Conservation (phyloP, 2,113 vertebrate species). For the Actinemys pallida region DNA sequence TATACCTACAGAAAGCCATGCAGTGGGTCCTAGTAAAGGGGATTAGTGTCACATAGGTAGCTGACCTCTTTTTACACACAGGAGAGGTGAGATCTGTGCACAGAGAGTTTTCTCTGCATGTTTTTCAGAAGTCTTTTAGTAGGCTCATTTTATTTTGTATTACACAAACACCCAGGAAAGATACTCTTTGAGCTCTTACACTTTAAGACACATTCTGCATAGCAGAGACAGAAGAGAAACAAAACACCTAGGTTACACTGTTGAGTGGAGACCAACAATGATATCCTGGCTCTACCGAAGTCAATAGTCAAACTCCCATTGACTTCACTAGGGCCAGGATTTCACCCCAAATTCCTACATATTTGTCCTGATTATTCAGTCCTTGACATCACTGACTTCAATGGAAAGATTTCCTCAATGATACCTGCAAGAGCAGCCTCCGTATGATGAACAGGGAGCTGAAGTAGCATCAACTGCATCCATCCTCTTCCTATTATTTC, state of each 20-base stretch:
- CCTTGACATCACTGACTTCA: background rate
- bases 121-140: background rate
- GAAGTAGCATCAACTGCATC: background rate
- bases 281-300: background rate
- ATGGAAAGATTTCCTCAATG: background rate
- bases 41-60: background rate
- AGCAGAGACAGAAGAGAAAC: background rate
- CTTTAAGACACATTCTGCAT: background rate
- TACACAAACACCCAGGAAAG: background rate
- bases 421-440: background rate
- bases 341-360: background rate
- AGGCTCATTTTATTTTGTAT: background rate
- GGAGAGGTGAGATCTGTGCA: background rate
- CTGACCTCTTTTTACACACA: background rate
- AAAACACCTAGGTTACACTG: background rate
- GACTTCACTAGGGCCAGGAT: background rate
- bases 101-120: background rate
- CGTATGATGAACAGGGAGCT: background rate
- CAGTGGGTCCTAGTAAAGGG: background rate
- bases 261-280: background rate
- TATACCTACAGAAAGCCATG: background rate
- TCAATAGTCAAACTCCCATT: background rate
- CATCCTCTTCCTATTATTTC: background rate
- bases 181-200: background rate
- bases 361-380: background rate